Evolutionary conservation across 2,888 invertebrate genomes (phyloP), one percentile per base, ranked within the genome.

Genomic region (Latrodectus hesperus): DNA sequence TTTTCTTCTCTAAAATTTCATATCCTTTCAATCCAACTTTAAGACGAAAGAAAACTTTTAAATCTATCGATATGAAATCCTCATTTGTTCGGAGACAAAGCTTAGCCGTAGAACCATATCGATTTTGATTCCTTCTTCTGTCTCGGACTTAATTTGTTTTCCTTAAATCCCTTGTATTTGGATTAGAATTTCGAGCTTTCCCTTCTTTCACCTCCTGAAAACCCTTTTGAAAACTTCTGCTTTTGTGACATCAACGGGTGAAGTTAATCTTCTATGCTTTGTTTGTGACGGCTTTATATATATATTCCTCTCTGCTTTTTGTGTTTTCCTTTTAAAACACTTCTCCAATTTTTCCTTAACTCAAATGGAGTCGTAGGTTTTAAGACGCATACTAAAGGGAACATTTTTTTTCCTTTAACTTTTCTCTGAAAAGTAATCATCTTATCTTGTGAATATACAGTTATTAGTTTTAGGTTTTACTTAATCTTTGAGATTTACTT

Each of bases 71-170:
- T 52, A 76, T 83, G 76, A 83, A 81, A 76, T 76, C 53, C 83
- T 76, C 83, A 75, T 83, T 76, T 83, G 70, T 52, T 64, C 52
- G 52, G 16, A 65, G 72, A 71, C 64, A 75, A 76, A 83, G 53
- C 75, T 51, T 68, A 17, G 52, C 51, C 51, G 52, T 64, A 76
- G 14, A n/a, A 14, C 26, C 10, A 22, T 60, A 81, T 81, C 76
- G 76, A 83, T 83, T 83, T 83, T 71, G 70, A 60, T 83, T 83
- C 76, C 60, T 76, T 83, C 76, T 22, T 22, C 60, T 72, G 26
- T 26, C 22, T 26, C 9, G 51, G 71, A 71, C 83, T 83, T 82
- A 83, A 83, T 83, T 83, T 83, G 83, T 83, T 83, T 83, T 83
- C 75, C 73, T 77, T 77, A 64, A 83, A 83, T 76, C 71, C 65